These are phyloP conservation scores for Gymnothorax reevesii DNA, from an alignment of 2,797 vertebrate genomes.

Conservation along the genomic window DNA sequence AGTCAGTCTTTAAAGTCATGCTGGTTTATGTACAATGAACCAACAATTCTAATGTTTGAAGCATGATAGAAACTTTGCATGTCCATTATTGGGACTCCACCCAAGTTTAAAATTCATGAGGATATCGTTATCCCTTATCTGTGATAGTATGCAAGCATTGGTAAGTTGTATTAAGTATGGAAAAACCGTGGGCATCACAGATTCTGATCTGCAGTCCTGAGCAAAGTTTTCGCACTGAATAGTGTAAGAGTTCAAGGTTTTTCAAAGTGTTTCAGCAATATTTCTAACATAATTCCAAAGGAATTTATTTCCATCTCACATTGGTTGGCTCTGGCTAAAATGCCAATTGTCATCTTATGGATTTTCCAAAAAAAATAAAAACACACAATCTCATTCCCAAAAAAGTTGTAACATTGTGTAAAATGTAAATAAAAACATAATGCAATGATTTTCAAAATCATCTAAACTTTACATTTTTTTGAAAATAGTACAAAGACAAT, in stretches of 20 bases:
- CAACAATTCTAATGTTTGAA: not conserved
- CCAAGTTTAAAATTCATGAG: not conserved
- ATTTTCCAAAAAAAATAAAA: too few relatives aligned
- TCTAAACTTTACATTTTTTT: too few relatives aligned
- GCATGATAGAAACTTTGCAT: not conserved
- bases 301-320: too few relatives aligned
- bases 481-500: too few relatives aligned
- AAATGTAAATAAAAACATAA: too few relatives aligned
- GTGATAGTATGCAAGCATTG: not conserved
- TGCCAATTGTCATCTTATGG: too few relatives aligned
- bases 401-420: too few relatives aligned
- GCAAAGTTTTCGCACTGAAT: not conserved
- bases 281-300: too few relatives aligned
- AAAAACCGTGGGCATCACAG: not conserved
- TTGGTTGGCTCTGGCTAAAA: too few relatives aligned
- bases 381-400: too few relatives aligned
- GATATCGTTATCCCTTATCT: not conserved
- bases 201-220: not conserved
- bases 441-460: too few relatives aligned
- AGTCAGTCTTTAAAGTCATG: not conserved
- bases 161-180: not conserved
- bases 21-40: not conserved
- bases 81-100: not conserved
- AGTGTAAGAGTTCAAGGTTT: not conserved
- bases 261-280: not conserved